A percentile compares a stretch with the other conserved stretches of the same genome.
Evolutionary conservation across 2,113 vertebrate genomes (phyloP).

Genomic region (Myxocyprinus asiaticus): DNA sequence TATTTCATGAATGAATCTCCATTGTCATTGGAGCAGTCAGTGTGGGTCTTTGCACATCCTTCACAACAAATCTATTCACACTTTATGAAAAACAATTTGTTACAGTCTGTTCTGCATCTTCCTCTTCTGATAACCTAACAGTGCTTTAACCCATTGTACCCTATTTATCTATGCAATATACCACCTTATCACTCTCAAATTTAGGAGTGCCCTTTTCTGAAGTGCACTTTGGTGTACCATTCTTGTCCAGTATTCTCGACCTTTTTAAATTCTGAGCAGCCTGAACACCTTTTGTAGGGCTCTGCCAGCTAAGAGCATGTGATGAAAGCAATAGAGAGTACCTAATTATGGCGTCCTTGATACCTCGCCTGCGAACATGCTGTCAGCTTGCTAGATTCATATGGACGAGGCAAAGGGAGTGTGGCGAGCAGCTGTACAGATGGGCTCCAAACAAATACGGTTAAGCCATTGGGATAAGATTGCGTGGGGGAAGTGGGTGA

Average conservation of each 20-base stretch:
- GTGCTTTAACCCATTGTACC: no score
- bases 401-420: background rate
- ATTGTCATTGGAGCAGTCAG: no score
- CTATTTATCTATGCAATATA: no score
- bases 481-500: conserved; percentile 10
- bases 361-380: background rate
- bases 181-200: background rate
- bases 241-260: background rate
- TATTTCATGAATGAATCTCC: no score
- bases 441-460: conserved; percentile 41
- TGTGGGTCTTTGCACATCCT: no score
- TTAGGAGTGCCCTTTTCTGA: background rate
- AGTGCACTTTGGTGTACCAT: background rate
- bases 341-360: conserved; percentile 41
- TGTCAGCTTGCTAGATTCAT: conserved; percentile 43
- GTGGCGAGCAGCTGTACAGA: conserved; percentile 28
- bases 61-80: no score
- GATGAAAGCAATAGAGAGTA: conserved; percentile 36
- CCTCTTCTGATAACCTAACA: no score
- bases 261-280: conserved; percentile 25
- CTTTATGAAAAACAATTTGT: no score
- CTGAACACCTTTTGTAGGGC: background rate
- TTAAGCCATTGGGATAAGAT: conserved; percentile 43
- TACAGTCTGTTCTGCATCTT: no score
- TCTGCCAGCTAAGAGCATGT: conserved; percentile 6